Base-by-base conservation (phyloP, 2,113 vertebrate genomes). In the Myodes glareolus region DNA sequence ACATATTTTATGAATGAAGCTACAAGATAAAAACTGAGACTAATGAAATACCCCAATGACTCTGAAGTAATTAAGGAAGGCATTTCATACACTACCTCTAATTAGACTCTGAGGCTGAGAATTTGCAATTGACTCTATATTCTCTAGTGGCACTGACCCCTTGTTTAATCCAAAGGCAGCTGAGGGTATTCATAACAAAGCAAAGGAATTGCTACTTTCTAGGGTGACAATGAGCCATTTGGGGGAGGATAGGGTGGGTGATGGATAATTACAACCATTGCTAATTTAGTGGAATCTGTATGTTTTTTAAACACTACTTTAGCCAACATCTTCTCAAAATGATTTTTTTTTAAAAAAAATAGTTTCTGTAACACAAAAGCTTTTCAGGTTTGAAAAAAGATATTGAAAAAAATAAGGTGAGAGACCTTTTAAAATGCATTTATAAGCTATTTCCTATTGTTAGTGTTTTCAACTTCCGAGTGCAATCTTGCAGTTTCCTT, bases 1-100 rank as follows among this genome's bases (percentile, higher is more conserved):
- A 96, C 96, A 97, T 97, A 92, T 96, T 98, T 97, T 96, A 98
- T 95, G 94, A 97, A 97, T 98, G 97, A 98, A 98, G 98, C 97
- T 98, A 97, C 55, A 92, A 98, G 73, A 95, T 98, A 36, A 68
- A 95, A 94, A 97, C 58, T 87, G 86, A 97, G 89, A 98, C 97
- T 97, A 82, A 98, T 96, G 88, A 98, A 98, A 97, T 97, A 96
- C 50, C 70, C 97, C 95, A 96, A 96, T 98, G 97, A 97, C 86
- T 98, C 89, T 88, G 90, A 77, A 97, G 77, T 95, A 97, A 98
- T 97, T 97, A 94, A 98, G 92, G 87, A 63, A 98, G 84, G 95
- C 97, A 80, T 91, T 96, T 31, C 97, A 97, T 94, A 97, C 89
- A 91, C 92, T 97, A 68, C 92, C 93, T 94, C 93, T 98, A 97